These are phyloP conservation scores for Bradypodion ventrale DNA, from an alignment of 2,797 vertebrate species.

Conservation along the genomic window DNA sequence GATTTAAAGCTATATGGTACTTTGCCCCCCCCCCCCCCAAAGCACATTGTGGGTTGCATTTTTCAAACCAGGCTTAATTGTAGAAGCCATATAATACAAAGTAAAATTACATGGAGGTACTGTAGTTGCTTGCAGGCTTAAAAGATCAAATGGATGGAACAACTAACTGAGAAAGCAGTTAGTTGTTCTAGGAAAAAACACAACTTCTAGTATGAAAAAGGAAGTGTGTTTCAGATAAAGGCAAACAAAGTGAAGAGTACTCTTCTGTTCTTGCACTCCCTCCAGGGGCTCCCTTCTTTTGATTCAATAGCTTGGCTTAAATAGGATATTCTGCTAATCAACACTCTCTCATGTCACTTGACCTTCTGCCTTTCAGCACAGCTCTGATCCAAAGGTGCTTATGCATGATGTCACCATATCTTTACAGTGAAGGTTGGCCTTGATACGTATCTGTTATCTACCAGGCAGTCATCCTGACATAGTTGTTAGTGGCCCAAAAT, in stretches of 20 bases:
- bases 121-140: not conserved
- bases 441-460: too few relatives aligned
- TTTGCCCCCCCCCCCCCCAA: not conserved
- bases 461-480: too few relatives aligned
- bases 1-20: not conserved
- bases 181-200: not conserved
- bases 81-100: not conserved
- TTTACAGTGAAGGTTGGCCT: not conserved
- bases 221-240: not conserved
- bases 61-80: not conserved
- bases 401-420: not conserved
- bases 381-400: not conserved
- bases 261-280: too few relatives aligned
- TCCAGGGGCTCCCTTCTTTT: too few relatives aligned
- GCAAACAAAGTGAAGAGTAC: too few relatives aligned
- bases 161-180: not conserved
- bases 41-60: not conserved
- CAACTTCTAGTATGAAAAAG: not conserved
- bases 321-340: not conserved
- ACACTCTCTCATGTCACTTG: not conserved
- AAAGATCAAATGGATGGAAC: not conserved
- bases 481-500: too few relatives aligned
- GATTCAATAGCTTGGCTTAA: too few relatives aligned
- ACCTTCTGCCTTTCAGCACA: not conserved
- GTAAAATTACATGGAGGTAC: not conserved